Evolutionary conservation across 1,140 invertebrate species (phyloP).

Genomic region (Wiebesia pumilae): DNA sequence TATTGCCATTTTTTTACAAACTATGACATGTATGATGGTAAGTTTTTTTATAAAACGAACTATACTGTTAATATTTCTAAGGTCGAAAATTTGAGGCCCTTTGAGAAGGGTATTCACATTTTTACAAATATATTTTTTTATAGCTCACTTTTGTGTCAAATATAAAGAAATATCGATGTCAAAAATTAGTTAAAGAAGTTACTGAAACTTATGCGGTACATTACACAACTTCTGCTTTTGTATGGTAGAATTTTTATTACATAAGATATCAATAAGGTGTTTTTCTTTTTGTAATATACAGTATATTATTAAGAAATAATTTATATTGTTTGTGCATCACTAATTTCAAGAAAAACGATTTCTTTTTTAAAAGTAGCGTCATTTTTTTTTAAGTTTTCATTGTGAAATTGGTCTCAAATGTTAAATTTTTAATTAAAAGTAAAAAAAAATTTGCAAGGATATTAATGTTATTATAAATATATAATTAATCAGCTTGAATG

Average conservation of each 20-base stretch:
- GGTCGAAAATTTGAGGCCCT: background rate
- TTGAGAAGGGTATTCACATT: background rate
- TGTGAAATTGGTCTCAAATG: background rate
- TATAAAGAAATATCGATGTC: slow-evolving; percentile 5
- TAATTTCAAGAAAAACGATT: background rate
- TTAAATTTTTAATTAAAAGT: slow-evolving; percentile 5
- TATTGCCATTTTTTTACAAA: slow-evolving; percentile 27
- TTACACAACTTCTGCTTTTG: slow-evolving; percentile 26
- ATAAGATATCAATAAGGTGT: background rate
- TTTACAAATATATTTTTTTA: slow-evolving; percentile 38
- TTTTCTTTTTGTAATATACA: slow-evolving; percentile 10
- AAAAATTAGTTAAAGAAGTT: slow-evolving; percentile 3
- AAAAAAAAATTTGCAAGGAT: background rate
- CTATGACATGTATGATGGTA: slow-evolving; percentile 3
- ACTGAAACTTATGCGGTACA: slow-evolving; percentile 4
- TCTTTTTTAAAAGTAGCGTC: slow-evolving; percentile 11
- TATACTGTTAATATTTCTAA: slow-evolving; percentile 28
- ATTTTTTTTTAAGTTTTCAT: background rate
- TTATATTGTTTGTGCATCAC: slow-evolving; percentile 1
- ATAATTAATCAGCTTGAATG: background rate
- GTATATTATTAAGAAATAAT: background rate
- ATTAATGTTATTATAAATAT: slow-evolving; percentile 1
- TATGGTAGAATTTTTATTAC: background rate
- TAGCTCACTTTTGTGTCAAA: slow-evolving; percentile 42
- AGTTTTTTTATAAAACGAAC: slow-evolving; percentile 33